Evolutionary conservation across 2,113 vertebrate genomes (phyloP).

Genomic region (Syrmaticus mikado): DNA sequence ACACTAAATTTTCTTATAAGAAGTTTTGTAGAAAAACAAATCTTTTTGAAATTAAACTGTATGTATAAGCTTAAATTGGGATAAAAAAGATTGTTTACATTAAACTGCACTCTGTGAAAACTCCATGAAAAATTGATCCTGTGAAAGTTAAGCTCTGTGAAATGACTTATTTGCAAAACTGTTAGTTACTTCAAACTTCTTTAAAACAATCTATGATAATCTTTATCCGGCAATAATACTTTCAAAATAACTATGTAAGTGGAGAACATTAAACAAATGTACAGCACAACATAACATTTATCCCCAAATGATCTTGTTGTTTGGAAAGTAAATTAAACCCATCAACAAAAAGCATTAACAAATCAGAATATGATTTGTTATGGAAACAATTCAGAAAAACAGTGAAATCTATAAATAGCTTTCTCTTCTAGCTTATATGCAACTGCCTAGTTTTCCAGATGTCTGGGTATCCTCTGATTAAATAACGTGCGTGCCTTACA

Average conservation of each 20-base stretch:
- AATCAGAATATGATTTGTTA: background rate
- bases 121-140: background rate
- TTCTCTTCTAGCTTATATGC: background rate
- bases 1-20: background rate
- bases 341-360: background rate
- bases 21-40: conserved; percentile 19
- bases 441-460: background rate
- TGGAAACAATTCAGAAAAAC: background rate
- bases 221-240: background rate
- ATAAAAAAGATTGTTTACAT: background rate
- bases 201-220: background rate
- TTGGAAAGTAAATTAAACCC: background rate
- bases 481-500: background rate
- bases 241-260: background rate
- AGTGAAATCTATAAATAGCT: background rate
- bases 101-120: background rate
- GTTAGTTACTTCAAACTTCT: background rate
- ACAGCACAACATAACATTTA: background rate
- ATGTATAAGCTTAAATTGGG: background rate
- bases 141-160: background rate
- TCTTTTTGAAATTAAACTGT: conserved; percentile 18
- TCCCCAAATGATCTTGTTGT: background rate
- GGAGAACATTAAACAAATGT: conserved; percentile 5
- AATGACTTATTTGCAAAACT: background rate
- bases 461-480: background rate